Conservation (phyloP, 2,113 vertebrate genomes). For the Piprites chloris region DNA sequence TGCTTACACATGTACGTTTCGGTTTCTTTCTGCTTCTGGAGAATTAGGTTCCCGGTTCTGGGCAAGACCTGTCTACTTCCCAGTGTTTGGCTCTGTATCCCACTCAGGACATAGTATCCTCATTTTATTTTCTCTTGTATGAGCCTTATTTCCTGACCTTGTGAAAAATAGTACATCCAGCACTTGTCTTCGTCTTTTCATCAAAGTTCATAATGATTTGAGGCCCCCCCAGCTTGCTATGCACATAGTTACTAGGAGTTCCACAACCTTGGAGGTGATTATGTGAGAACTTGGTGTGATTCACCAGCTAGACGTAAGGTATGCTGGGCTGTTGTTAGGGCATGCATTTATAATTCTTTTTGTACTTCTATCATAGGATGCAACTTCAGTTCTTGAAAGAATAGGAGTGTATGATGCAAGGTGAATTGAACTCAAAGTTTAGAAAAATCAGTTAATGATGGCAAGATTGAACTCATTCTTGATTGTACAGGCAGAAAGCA, state of each 20-base stretch:
- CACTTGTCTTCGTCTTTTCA: neutral
- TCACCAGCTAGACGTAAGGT: neutral
- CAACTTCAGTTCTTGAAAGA: slow-evolving; percentile 35
- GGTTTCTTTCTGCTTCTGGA: neutral
- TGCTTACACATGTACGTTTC: rapidly evolving
- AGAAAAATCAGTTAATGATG: slow-evolving; percentile 18
- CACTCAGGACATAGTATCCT: neutral
- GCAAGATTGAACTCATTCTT: slow-evolving; percentile 46
- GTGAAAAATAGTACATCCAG: neutral
- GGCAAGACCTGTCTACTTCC: neutral
- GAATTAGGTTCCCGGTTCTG: neutral
- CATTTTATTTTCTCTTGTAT: neutral
- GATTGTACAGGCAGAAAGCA: neutral
- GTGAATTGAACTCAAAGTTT: slow-evolving; percentile 37
- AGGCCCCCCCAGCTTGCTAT: neutral
- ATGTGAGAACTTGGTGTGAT: neutral
- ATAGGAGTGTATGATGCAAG: slow-evolving; percentile 9
- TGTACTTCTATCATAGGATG: neutral
- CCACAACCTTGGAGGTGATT: neutral
- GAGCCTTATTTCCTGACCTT: neutral
- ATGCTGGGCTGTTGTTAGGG: neutral
- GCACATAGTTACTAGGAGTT: neutral
- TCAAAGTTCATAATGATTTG: neutral
- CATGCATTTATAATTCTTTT: neutral
- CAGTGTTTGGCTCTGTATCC: neutral